Conservation (phyloP, 2,888 invertebrate species). For the Pandemis corylana region DNA sequence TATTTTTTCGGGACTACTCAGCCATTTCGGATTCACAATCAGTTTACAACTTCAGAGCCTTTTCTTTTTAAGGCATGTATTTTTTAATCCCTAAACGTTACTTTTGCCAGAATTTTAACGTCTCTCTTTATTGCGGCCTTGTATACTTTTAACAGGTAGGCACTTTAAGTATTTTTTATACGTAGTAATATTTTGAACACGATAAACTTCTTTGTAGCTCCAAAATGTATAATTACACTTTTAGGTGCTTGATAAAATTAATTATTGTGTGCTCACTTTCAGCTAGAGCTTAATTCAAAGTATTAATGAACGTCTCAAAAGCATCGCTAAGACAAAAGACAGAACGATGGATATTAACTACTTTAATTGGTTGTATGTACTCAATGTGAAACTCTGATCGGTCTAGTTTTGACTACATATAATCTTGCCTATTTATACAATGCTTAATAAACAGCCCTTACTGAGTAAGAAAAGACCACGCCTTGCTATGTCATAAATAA, state of each 20-base stretch:
- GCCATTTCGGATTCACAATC: background rate
- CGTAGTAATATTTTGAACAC: background rate
- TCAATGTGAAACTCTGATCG: too few species aligned
- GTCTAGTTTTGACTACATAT: background rate
- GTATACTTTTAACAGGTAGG: background rate
- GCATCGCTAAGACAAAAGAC: too few species aligned
- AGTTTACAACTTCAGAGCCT: background rate
- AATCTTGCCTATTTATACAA: background rate
- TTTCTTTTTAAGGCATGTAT: background rate
- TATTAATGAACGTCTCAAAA: too few species aligned
- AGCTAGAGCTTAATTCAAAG: too few species aligned
- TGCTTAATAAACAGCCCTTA: background rate
- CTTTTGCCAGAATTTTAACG: background rate
- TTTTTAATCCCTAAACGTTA: background rate
- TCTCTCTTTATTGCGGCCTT: background rate
- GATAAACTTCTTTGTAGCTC: background rate
- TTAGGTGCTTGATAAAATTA: background rate
- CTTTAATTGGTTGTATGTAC: too few species aligned
- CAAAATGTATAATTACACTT: background rate
- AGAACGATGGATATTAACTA: too few species aligned
- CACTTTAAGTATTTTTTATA: background rate
- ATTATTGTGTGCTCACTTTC: too few species aligned
- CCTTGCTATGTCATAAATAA: conserved; percentile 42
- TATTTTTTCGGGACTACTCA: background rate
- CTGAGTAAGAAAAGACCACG: conserved; percentile 11